A percentile compares a stretch with the other conserved stretches of the same genome.
Conservation (phyloP, 2,888 invertebrate species). For the Automeris io region DNA sequence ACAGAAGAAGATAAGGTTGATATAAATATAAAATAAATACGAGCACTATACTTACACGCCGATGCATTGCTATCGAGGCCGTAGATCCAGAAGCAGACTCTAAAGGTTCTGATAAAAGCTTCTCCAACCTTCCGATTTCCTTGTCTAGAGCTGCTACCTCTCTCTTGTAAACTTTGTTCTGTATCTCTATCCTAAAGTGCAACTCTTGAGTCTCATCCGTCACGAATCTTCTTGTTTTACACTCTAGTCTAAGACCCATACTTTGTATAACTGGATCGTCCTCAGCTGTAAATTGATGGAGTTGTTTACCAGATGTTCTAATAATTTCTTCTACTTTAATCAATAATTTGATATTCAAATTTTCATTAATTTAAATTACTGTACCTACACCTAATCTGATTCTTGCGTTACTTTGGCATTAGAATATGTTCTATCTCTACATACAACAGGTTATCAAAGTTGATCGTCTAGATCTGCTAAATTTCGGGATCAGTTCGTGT, state of each 20-base stretch:
- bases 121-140: constrained; percentile 86
- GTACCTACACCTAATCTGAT: no score
- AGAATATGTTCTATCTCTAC: no score
- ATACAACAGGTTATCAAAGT: no score
- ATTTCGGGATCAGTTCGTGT: no score
- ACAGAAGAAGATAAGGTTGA: no score
- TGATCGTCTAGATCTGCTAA: no score
- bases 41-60: constrained; percentile 41
- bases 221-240: constrained; percentile 89
- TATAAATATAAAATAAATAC: no score
- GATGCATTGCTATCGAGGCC: constrained; percentile 60
- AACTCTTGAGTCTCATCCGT: constrained; percentile 89
- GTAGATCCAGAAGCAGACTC: constrained; percentile 67
- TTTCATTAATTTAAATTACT: no score
- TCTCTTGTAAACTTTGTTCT: constrained; percentile 91
- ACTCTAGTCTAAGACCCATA: constrained; percentile 91
- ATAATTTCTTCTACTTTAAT: no score
- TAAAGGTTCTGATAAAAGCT: constrained; percentile 78
- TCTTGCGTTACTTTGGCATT: no score
- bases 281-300: constrained; percentile 62
- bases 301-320: no score
- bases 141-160: constrained; percentile 88
- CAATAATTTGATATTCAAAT: no score
- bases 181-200: constrained; percentile 91
- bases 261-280: constrained; percentile 91